Evolutionary conservation across 2,797 vertebrate genomes (phyloP).

Genomic region (Brotula barbata): DNA sequence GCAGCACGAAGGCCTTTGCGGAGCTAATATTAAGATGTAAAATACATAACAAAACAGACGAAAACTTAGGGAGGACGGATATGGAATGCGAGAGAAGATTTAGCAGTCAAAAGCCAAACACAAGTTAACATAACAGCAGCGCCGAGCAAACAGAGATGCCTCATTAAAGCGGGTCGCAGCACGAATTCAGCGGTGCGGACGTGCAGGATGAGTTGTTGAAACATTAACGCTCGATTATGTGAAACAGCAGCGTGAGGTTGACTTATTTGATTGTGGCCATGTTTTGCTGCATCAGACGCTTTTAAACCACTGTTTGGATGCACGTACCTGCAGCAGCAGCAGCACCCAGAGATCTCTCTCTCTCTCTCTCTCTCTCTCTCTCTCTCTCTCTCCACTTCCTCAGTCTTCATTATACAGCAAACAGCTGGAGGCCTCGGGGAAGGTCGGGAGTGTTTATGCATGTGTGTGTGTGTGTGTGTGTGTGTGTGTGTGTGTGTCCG

Average conservation of each 20-base stretch:
- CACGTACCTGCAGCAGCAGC: conserved; percentile 18
- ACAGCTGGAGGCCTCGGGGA: conserved; percentile 71
- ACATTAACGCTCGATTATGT: conserved; percentile 5
- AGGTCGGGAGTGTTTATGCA: conserved; percentile 43
- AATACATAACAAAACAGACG: neutral
- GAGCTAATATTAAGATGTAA: neutral
- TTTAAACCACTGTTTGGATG: neutral
- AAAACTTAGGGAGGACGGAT: neutral
- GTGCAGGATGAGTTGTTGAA: conserved; percentile 13
- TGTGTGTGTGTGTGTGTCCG: conserved; percentile 5
- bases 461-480: neutral
- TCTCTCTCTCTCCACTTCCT: conserved; percentile 35
- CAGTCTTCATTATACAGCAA: conserved; percentile 68
- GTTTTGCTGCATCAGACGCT: conserved; percentile 16
- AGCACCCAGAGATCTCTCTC: neutral
- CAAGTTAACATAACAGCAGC: conserved; percentile 23
- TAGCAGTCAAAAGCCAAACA: conserved; percentile 18
- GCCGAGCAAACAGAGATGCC: conserved; percentile 24
- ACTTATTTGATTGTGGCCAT: conserved; percentile 9
- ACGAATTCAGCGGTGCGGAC: conserved; percentile 16
- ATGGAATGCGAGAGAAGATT: conserved; percentile 5
- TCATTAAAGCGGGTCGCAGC: conserved; percentile 26
- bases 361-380: conserved; percentile 14
- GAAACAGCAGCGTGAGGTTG: conserved; percentile 8
- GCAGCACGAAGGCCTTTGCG: too few species aligned